Conservation (phyloP, 2,888 invertebrate species). For the Callosobruchus maculatus region DNA sequence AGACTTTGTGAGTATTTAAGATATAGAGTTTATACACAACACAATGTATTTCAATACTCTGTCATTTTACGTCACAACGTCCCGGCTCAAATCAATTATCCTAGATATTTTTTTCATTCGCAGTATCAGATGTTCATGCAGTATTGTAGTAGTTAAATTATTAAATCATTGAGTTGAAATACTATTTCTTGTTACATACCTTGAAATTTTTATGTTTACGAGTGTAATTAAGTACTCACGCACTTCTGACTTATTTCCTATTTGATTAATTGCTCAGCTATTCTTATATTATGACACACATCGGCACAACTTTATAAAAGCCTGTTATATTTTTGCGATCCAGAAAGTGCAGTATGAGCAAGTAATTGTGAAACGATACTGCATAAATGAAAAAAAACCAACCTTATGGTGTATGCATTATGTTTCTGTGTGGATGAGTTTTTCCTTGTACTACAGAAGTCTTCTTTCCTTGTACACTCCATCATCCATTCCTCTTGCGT, state of each 20-base stretch:
- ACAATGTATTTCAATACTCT: neutral
- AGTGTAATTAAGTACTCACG: too few relatives aligned
- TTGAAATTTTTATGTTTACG: neutral
- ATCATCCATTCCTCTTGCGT: conserved; percentile 42
- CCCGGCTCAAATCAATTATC: neutral
- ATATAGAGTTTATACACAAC: conserved; percentile 24
- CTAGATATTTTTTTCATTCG: neutral
- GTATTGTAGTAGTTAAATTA: too few relatives aligned
- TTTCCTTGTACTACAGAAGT: conserved; percentile 46
- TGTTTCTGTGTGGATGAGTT: conserved; percentile 36
- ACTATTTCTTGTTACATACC: neutral
- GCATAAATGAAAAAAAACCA: neutral
- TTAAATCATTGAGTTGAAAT: too few relatives aligned
- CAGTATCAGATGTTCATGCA: neutral
- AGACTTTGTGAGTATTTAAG: conserved; percentile 34
- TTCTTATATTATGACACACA: too few relatives aligned
- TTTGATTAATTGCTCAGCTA: neutral
- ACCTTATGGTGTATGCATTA: conserved; percentile 1
- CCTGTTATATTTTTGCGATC: too few relatives aligned
- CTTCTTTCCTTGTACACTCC: conserved; percentile 48
- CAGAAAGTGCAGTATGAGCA: too few relatives aligned
- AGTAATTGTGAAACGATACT: neutral
- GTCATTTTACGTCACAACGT: neutral
- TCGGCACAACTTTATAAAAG: too few relatives aligned
- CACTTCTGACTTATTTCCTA: too few relatives aligned